Conservation (phyloP, 1,140 invertebrate species). For the Ectropis grisescens region DNA sequence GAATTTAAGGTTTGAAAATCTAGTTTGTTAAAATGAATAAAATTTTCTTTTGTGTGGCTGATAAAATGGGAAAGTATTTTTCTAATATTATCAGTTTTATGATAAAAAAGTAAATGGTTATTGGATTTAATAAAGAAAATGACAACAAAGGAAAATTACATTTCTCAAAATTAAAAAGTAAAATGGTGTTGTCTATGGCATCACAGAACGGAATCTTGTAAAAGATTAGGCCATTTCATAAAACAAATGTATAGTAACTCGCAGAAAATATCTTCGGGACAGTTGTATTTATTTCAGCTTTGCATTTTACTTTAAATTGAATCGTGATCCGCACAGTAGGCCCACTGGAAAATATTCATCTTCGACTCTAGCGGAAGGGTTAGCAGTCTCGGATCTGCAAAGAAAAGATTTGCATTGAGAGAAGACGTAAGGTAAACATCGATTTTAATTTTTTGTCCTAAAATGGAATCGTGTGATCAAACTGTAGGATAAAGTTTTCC, state of each 20-base stretch:
- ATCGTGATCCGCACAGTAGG: slow-evolving; percentile 58
- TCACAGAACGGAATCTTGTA: slow-evolving; percentile 71
- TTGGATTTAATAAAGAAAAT: no score
- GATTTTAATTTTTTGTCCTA: slow-evolving; percentile 64
- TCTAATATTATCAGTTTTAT: no score
- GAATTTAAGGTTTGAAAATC: no score
- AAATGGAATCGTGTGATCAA: slow-evolving; percentile 47
- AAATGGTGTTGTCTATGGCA: slow-evolving; percentile 67
- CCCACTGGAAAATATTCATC: slow-evolving; percentile 57
- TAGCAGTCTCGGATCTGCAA: slow-evolving; percentile 68
- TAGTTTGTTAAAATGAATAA: no score
- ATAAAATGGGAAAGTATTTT: no score
- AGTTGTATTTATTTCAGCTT: slow-evolving; percentile 70
- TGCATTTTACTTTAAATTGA: slow-evolving; percentile 68
- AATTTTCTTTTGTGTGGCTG: no score
- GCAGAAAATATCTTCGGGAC: slow-evolving; percentile 70
- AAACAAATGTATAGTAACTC: slow-evolving; percentile 72
- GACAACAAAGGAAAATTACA: slow-evolving; percentile 41
- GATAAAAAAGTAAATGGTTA: no score
- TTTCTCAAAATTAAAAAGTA: slow-evolving; percentile 60
- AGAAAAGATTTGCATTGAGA: slow-evolving; percentile 68
- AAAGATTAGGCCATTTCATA: slow-evolving; percentile 71
- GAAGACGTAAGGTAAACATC: slow-evolving; percentile 71
- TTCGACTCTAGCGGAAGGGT: slow-evolving; percentile 61
- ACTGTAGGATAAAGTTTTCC: slow-evolving; percentile 24